Conservation (phyloP, 2,797 vertebrate species). For the Sphenopsis melanotis region DNA sequence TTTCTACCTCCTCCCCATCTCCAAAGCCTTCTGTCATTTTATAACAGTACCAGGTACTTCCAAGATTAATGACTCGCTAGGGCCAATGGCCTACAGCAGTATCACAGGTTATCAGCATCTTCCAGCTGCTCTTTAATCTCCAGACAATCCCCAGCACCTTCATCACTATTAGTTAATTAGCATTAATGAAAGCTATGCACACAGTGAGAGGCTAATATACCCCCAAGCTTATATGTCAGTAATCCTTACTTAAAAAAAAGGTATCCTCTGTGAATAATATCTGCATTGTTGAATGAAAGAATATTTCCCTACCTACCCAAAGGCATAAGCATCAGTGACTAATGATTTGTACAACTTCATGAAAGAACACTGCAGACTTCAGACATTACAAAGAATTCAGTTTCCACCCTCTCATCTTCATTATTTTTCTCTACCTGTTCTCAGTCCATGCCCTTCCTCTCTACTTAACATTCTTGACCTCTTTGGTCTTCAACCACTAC, state of each 20-base stretch:
- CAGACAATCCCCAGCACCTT: slow-evolving; percentile 16
- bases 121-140: slow-evolving; percentile 53
- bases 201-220: slow-evolving; percentile 4
- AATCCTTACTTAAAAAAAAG: background rate
- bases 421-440: background rate
- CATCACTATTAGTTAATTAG: slow-evolving; percentile 55
- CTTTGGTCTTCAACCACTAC: background rate
- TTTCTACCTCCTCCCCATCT: background rate
- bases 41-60: background rate
- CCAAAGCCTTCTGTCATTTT: background rate
- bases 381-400: background rate
- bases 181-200: slow-evolving; percentile 40
- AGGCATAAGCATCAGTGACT: background rate
- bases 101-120: slow-evolving; percentile 46
- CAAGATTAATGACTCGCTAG: slow-evolving; percentile 17
- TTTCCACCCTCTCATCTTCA: background rate
- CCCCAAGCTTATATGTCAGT: slow-evolving; percentile 9
- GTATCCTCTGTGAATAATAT: background rate
- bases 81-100: slow-evolving; percentile 13
- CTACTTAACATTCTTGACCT: background rate
- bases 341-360: background rate
- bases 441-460: rapidly evolving
- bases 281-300: background rate
- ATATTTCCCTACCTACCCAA: background rate
- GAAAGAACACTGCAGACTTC: background rate